Percentiles rank a stretch among this genome's conserved stretches.
Evolutionary conservation across 2,797 vertebrate species (phyloP).

Genomic region (Galago senegalensis): DNA sequence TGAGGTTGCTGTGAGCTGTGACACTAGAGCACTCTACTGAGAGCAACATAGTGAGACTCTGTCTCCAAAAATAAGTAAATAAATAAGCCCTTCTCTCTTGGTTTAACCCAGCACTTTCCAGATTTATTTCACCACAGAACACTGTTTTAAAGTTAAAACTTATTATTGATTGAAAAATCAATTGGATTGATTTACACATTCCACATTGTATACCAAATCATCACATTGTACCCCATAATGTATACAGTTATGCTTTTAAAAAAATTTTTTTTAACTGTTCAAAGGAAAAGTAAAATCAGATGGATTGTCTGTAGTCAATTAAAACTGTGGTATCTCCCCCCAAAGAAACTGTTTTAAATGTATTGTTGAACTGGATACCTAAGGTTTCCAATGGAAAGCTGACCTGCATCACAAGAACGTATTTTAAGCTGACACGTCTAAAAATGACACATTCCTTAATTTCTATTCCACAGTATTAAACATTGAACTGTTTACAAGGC

Average conservation of each 20-base stretch:
- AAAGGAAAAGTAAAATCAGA: no score
- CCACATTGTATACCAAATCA: no score
- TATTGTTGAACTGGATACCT: neutral
- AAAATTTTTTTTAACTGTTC: no score
- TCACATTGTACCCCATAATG: no score
- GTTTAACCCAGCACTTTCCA: neutral
- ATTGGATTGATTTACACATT: no score
- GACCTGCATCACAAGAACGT: neutral
- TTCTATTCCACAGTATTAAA: neutral
- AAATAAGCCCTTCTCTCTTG: neutral
- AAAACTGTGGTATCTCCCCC: neutral
- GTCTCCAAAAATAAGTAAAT: no score
- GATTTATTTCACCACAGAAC: neutral
- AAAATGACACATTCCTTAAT: neutral
- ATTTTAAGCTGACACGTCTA: neutral
- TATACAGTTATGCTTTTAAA: no score
- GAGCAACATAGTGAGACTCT: no score
- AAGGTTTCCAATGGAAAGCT: neutral
- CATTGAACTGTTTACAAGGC: neutral
- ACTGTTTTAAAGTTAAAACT: slow-evolving; percentile 25
- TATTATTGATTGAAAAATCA: neutral
- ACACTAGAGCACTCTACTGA: no score
- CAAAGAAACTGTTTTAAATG: neutral
- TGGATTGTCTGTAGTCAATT: neutral
- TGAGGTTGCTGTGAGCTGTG: no score